Percentiles rank a stretch among this genome's conserved stretches.
phyloP scores from a whole-genome alignment of 2,113 vertebrate species.

The Agapornis roseicollis region DNA sequence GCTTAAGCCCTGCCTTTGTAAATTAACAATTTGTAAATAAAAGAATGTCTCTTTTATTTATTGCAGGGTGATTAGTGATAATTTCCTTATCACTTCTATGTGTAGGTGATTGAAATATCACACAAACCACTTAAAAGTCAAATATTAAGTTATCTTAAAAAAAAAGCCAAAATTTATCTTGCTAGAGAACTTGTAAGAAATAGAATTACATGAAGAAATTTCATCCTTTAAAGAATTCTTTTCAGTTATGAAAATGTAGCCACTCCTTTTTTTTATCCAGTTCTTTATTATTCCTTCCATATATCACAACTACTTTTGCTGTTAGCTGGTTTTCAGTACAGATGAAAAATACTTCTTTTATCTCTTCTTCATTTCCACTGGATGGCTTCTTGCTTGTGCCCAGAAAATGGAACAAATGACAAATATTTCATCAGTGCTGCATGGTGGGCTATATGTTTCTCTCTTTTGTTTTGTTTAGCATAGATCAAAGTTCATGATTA shows the following conservation, averaged over 20 bases:
- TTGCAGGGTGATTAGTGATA: background rate
- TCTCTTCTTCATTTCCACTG: background rate
- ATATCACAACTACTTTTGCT: background rate
- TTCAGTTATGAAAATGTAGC: background rate
- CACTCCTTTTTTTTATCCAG: background rate
- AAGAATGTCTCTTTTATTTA: background rate
- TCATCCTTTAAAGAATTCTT: background rate
- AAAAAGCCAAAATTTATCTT: background rate
- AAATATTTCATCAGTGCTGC: background rate
- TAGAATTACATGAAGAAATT: background rate
- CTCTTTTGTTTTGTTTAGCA: background rate
- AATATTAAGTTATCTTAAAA: background rate
- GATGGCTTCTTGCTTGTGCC: background rate
- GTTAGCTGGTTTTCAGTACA: background rate
- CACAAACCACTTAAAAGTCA: background rate
- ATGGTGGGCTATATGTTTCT: background rate
- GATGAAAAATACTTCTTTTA: background rate
- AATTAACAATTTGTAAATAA: background rate
- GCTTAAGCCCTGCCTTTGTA: background rate
- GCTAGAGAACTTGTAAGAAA: background rate
- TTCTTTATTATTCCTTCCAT: background rate
- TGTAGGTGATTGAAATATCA: background rate
- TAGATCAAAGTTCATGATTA: background rate
- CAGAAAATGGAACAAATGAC: background rate
- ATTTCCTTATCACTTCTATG: background rate